A percentile compares a stretch with the other conserved stretches of the same genome.
Conservation (phyloP, 35 echinoderm and acorn worm genomes). For the Ophiothrix spiculata region DNA sequence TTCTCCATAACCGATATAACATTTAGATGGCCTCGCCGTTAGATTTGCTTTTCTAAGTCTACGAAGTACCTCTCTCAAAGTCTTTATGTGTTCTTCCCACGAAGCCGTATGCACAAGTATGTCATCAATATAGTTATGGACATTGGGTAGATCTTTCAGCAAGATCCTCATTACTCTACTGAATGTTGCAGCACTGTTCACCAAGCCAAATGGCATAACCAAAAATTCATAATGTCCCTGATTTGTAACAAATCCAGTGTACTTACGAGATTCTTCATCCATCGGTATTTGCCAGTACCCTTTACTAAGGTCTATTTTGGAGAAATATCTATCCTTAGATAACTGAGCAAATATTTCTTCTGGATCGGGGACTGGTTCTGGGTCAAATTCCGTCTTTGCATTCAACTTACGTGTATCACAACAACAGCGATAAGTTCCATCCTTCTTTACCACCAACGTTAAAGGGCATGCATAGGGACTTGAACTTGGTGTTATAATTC, state of each 20-base stretch:
- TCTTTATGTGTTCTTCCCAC: not conserved
- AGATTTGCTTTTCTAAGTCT: not conserved
- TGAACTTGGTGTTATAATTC: conserved; percentile 8
- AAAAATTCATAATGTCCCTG: conserved; percentile 46
- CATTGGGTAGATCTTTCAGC: not conserved
- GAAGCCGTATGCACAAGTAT: not conserved
- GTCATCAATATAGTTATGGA: conserved; percentile 14
- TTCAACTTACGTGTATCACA: conserved; percentile 57
- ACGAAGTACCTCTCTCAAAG: not conserved
- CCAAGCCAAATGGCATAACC: not conserved
- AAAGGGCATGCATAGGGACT: conserved; percentile 49
- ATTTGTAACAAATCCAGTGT: conserved; percentile 19
- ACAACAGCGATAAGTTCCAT: conserved; percentile 55
- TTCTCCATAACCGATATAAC: conserved; percentile 20
- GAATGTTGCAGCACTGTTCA: not conserved
- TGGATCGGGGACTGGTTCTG: conserved; percentile 57
- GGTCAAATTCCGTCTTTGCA: conserved; percentile 44
- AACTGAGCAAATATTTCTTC: conserved; percentile 62
- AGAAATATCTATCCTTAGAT: conserved; percentile 45
- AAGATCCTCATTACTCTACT: conserved; percentile 13
- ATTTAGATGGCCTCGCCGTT: conserved; percentile 42
- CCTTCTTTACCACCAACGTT: conserved; percentile 50
- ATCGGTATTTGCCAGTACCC: conserved; percentile 65
- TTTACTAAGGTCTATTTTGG: conserved; percentile 63
- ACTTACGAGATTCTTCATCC: not conserved